A percentile compares a stretch with the other conserved stretches of the same genome.
These are phyloP conservation scores for Hyla sarda DNA, from an alignment of 2,113 vertebrate species.

Conservation along the genomic window DNA sequence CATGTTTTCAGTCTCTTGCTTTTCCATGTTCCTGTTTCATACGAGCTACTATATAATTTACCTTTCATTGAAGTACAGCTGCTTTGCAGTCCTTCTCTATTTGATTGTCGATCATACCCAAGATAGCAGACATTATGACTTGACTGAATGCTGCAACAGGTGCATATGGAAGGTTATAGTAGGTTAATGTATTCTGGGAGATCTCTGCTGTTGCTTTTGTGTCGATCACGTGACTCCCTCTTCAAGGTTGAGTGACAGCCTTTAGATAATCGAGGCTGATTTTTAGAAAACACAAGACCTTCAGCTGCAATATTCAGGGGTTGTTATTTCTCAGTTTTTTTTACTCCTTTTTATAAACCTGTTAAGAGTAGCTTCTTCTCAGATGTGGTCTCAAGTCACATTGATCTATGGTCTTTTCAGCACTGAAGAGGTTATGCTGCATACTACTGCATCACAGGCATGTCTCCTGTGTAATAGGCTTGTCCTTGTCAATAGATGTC, in stretches of 20 bases:
- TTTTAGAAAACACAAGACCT: neutral
- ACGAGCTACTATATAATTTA: neutral
- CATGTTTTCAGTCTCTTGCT: neutral
- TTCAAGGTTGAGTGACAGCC: neutral
- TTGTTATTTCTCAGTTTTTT: neutral
- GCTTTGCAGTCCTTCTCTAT: neutral
- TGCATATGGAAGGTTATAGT: neutral
- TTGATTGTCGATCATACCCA: neutral
- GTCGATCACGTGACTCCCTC: neutral
- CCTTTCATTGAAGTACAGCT: neutral
- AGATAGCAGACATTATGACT: neutral
- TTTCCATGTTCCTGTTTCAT: neutral
- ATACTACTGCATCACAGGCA: neutral
- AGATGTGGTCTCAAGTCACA: neutral
- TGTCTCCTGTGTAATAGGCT: neutral
- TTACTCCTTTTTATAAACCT: neutral
- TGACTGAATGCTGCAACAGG: neutral
- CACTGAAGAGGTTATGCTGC: neutral
- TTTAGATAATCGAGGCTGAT: neutral
- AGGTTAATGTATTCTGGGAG: neutral
- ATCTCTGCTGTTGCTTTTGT: neutral
- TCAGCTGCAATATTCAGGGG: neutral
- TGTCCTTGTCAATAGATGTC: constrained; percentile 4
- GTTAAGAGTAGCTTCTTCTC: neutral
- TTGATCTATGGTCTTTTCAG: neutral